Evolutionary conservation across 2,113 vertebrate species (phyloP), one percentile per base, ranked within the genome.

Genomic region (zebrafish (Danio rerio)): DNA sequence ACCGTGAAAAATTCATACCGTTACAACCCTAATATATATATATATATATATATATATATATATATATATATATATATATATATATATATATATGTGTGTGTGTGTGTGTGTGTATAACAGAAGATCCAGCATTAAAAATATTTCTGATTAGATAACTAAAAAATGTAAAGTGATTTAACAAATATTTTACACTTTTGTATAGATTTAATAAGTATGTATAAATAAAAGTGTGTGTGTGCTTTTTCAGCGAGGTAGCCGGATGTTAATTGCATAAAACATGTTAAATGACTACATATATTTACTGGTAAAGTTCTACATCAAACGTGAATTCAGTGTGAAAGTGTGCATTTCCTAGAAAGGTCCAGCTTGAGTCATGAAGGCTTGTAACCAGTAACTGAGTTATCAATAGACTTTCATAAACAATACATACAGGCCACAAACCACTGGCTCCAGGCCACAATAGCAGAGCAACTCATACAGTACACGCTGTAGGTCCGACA

Each of bases 341-440:
- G 49, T n/a, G 62, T 11, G 18, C 43, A 56, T 70, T 56, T 78
- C 77, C 65, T 47, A 40, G 49, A 72, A 62, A 20, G 61, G 52
- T 61, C 68, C 68, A 8, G 74, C 45, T 16, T 15, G 7, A 56
- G 3, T 21, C n/a, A 40, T 15, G 2, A 16, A 59, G 43, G 42
- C 68, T 49, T 53, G 20, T 78, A 18, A 55, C 9, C 55, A n/a
- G 53, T 31, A 53, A 74, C 20, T 49, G 45, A 71, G 50, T 83
- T 77, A 72, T 86, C 82, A 81, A 70, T 47, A 80, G 62, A 52
- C 73, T 59, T 81, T 80, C 68, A 61, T 58, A 81, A 82, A 82
- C 81, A 86, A 79, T 74, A 80, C 13, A 58, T 47, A 45, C 56
- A 53, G 66, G 56, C 86, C 81, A 83, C 86, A 83, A 78, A 78